Base-by-base conservation (phyloP, 1,140 invertebrate genomes). In the Vanessa atalanta region DNA sequence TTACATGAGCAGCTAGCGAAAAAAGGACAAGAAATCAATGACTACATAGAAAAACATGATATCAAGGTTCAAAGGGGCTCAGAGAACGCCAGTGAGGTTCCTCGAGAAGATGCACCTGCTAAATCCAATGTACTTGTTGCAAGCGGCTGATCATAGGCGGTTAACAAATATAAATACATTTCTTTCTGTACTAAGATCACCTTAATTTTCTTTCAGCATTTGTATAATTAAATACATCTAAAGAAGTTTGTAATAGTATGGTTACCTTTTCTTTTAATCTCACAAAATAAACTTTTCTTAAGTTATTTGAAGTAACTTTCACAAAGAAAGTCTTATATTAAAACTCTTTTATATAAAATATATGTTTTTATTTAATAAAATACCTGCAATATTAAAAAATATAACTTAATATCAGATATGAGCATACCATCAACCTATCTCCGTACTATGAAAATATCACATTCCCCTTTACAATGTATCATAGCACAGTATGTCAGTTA, bases 11-110 rank as follows among this genome's bases (percentile, higher is more conserved):
- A 98, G 88, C 92, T 99, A 14, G 94, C 95, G 48, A 95, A 95
- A 77, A 99, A 99, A 93, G 98, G 98, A 7, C 92, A 95, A 65
- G 98, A 99, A 93, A 96, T 99, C 48, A 98, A 99, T 88, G 96
- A 98, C 78, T 99, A 97, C 90, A 97, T 98, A 87, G 97, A 98
- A 85, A 96, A 97, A 82, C 94, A 99, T 84, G 97, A 98, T 88
- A 98, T 99, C 80, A 95, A 94, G 84, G 95, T 97, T 80, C 94
- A 95, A 81, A 95, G 95, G 1, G 93, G 94, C 69, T 95, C 95
- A 80, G 93, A 88, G 93, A 87, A 73, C 83, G 55, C 78, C 68
- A 77, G 83, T 15, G 88, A 91, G 43, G 79, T 82, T 7, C 79
- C 80, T 20, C 72, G 77, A 6, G 86, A 85, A 15, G 78, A 80